Evolutionary conservation across 2,888 invertebrate species (phyloP), one percentile per base, ranked within the genome.

Genomic region (Ophonus ardosiacus): DNA sequence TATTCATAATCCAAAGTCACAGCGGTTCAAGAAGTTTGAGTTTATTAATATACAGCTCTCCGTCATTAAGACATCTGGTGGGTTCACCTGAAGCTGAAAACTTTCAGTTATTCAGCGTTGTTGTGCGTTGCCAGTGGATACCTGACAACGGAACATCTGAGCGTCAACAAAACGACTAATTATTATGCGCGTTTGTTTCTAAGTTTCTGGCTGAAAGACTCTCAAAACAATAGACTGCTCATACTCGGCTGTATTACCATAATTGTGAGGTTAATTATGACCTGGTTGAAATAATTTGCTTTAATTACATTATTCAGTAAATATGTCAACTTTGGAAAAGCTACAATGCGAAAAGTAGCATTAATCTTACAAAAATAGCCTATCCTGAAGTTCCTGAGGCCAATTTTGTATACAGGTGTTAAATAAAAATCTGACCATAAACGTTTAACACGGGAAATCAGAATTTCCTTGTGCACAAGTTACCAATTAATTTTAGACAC

Each of bases 171-270:
- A 18, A 61, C 17, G 63, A 63, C 63, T 63, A 63, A 63, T 63
- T 63, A 63, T 17, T 63, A 63, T 63, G 63, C 63, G 10, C 63
- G 63, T 63, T 63, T 63, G 63, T 63, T 63, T 63, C 43, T 17
- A 18, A 59, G 59, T 59, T 59, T 59, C 59, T 15, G 59, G 59
- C 1, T 17, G 59, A 18, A 59, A 17, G 59, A 59, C 59, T 59
- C 10, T 17, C n/a, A 18, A 59, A 59, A 59, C 59, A 59, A 59
- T 59, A 6, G 59, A 59, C 1, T 59, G 61, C 61, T 21, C 61
- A 61, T 21, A 18, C 61, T 17, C 61, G 0, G 18, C 8, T 21
- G 61, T 61, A 51, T 51, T 51, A 51, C 43, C 43, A 13, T 51
- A 51, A 51, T 51, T 51, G 43, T 51, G 2, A 2, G 8, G 13